A percentile compares a stretch with the other conserved stretches of the same genome.
Conservation (phyloP, 2,113 vertebrate genomes). For the Scomber colias region DNA sequence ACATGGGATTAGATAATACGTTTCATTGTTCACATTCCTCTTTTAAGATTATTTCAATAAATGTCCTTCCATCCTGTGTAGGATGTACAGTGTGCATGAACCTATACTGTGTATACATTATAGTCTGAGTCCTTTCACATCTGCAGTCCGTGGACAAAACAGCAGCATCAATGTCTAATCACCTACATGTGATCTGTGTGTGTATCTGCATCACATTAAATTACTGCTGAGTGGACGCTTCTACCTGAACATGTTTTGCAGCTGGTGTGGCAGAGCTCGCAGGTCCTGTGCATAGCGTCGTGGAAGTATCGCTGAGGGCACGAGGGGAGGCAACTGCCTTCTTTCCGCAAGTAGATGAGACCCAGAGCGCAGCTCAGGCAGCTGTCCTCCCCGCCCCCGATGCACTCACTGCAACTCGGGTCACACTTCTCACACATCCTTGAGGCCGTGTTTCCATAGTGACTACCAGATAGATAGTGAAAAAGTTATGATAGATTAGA, state of each 20-base stretch:
- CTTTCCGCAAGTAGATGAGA: conserved; percentile 86
- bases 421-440: conserved; percentile 87
- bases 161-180: conserved; percentile 12
- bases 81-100: background rate
- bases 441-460: conserved; percentile 85
- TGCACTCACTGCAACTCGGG: conserved; percentile 88
- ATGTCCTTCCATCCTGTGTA: background rate
- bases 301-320: conserved; percentile 89
- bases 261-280: conserved; percentile 89
- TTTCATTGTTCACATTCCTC: too few species aligned
- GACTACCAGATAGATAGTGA: conserved; percentile 76
- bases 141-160: conserved; percentile 2
- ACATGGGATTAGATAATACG: too few species aligned
- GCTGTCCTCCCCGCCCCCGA: conserved; percentile 74
- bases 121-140: background rate
- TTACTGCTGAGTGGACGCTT: background rate
- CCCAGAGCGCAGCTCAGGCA: conserved; percentile 87
- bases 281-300: conserved; percentile 75
- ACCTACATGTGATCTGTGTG: background rate
- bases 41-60: background rate
- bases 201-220: background rate
- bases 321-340: conserved; percentile 81
- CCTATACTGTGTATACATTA: background rate
- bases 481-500: conserved; percentile 59
- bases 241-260: conserved; percentile 90